Evolutionary conservation across 1,140 invertebrate species (phyloP).

Genomic region (Acarapis woodi): DNA sequence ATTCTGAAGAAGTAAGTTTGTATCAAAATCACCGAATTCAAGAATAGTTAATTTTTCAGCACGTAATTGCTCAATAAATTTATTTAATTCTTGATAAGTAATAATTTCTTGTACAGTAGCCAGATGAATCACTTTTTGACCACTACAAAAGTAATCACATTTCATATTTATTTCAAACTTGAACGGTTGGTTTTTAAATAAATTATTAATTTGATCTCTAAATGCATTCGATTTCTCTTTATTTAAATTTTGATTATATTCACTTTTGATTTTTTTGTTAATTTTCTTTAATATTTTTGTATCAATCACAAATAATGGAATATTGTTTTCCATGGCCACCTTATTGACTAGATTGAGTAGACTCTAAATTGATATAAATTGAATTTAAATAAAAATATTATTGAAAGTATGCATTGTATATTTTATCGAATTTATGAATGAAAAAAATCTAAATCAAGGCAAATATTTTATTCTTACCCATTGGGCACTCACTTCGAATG

Average conservation of each 20-base stretch:
- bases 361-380: constrained; percentile 1
- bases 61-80: constrained; percentile 9
- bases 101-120: constrained; percentile 11
- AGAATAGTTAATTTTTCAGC: constrained; percentile 6
- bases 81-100: constrained; percentile 8
- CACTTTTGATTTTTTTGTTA: constrained; percentile 2
- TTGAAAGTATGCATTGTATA: neutral
- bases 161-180: neutral
- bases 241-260: no score
- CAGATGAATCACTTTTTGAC: constrained; percentile 10
- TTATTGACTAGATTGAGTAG: constrained; percentile 2
- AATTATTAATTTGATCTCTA: neutral
- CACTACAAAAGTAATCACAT: constrained; percentile 8
- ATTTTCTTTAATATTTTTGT: constrained; percentile 7
- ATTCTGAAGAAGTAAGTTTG: constrained; percentile 9
- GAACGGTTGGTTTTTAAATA: no score
- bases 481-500: constrained; percentile 1
- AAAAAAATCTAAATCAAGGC: no score
- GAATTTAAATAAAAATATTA: neutral
- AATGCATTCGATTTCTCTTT: neutral
- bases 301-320: constrained; percentile 13
- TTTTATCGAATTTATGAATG: neutral
- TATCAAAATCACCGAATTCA: constrained; percentile 10
- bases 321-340: neutral
- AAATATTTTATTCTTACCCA: no score